Conservation (phyloP, 92 coral and sea anemone genomes). For the Palythoa grandis region DNA sequence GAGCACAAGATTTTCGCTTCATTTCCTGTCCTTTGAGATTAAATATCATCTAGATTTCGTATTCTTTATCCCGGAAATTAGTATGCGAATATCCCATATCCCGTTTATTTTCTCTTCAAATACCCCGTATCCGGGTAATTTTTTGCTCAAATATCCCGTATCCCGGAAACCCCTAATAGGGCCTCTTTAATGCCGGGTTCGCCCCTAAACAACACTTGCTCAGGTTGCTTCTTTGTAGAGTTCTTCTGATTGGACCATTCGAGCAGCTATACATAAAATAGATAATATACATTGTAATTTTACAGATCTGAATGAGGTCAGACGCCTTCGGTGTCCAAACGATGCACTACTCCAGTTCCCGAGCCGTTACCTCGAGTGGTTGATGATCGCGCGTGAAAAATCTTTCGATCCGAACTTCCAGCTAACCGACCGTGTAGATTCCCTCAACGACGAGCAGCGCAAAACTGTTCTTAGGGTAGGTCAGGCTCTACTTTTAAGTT, state of each 20-base stretch:
- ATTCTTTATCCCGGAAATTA: no score
- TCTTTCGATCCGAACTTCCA: slow-evolving; percentile 50
- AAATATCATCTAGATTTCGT: no score
- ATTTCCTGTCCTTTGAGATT: no score
- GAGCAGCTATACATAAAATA: not conserved
- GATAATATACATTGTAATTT: not conserved
- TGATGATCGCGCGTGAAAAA: slow-evolving; percentile 64
- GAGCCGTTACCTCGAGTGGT: slow-evolving; percentile 81
- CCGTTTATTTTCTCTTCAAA: no score
- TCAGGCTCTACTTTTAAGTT: not conserved
- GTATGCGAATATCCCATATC: no score
- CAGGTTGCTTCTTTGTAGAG: not conserved
- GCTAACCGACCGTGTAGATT: slow-evolving; percentile 54
- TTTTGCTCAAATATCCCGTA: no score
- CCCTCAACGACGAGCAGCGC: slow-evolving; percentile 63
- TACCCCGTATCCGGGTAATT: no score
- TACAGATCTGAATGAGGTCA: slow-evolving; percentile 24
- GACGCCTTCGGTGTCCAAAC: slow-evolving; percentile 41
- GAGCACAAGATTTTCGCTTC: no score
- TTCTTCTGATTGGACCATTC: not conserved
- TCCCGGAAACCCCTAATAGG: no score
- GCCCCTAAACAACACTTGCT: not conserved
- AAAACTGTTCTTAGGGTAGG: slow-evolving; percentile 66
- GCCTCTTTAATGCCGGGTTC: no score
- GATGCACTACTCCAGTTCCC: slow-evolving; percentile 67